Evolutionary conservation across 2,888 invertebrate species (phyloP).

Genomic region (Arctia plantaginis): DNA sequence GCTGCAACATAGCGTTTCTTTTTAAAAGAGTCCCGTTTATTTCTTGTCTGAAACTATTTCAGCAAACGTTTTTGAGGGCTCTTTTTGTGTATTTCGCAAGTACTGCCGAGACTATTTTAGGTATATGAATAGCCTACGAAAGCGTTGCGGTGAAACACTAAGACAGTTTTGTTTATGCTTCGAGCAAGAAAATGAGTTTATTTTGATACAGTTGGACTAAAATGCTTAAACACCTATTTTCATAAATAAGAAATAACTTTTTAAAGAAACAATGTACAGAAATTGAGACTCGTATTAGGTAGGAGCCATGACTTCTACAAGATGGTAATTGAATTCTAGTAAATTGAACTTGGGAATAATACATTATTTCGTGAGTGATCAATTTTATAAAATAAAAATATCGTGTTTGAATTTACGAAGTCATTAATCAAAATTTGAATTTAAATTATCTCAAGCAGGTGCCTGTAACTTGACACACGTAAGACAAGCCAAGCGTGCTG

Average conservation of each 20-base stretch:
- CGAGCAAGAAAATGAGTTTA: background rate
- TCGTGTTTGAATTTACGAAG: background rate
- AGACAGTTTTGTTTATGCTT: background rate
- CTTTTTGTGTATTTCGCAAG: constrained; percentile 11
- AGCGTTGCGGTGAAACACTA: background rate
- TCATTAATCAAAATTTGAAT: background rate
- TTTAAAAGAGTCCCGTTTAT: constrained; percentile 22
- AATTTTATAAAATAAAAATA: background rate
- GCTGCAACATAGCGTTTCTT: constrained; percentile 13
- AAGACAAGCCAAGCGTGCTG: background rate
- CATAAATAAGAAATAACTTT: background rate
- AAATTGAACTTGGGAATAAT: background rate
- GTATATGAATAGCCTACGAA: constrained; percentile 2
- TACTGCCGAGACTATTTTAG: constrained; percentile 6
- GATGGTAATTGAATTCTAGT: background rate
- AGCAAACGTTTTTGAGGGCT: constrained; percentile 13
- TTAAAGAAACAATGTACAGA: too few species aligned
- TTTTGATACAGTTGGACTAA: background rate
- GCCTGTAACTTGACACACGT: background rate
- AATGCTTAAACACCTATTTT: background rate
- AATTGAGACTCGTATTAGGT: too few species aligned
- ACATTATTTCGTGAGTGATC: background rate
- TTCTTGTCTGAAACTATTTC: constrained; percentile 20
- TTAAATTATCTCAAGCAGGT: background rate
- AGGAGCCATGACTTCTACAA: background rate